Percentiles rank a stretch among this genome's conserved stretches.
Conservation (phyloP, 2,113 vertebrate species). For the Dicrurus megarhynchus region DNA sequence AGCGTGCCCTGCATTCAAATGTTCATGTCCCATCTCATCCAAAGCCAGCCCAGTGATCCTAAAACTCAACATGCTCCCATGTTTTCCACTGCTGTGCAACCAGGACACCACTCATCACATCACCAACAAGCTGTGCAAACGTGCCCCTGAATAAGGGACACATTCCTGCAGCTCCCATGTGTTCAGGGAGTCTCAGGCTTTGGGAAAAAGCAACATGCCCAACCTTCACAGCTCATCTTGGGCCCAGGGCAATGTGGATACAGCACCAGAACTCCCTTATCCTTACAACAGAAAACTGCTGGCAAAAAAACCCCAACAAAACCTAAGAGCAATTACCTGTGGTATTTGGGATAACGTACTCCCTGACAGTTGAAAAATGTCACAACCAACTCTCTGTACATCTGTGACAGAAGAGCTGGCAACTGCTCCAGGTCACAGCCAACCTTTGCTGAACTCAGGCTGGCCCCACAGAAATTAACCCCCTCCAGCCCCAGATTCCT, state of each 20-base stretch:
- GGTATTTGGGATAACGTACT: background rate
- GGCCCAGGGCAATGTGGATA: background rate
- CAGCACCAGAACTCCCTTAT: background rate
- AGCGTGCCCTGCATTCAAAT: background rate
- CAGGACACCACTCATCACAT: background rate
- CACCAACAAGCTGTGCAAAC: background rate
- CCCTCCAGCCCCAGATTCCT: background rate
- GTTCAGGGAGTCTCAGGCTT: background rate
- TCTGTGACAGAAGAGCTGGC: background rate
- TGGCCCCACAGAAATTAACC: background rate
- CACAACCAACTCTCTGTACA: background rate
- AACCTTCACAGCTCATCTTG: accelerated
- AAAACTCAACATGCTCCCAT: background rate
- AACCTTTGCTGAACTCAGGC: background rate
- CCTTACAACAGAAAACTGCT: background rate
- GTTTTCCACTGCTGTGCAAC: background rate
- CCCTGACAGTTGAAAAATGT: conserved; percentile 32
- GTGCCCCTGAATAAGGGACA: background rate
- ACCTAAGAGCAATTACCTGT: background rate
- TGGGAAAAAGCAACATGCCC: background rate
- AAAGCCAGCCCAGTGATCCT: background rate
- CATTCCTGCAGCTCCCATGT: background rate
- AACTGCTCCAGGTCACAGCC: background rate
- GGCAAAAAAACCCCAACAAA: background rate
- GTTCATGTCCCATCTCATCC: background rate